Evolutionary conservation across 2,797 vertebrate species (phyloP).

Genomic region (Ara ararauna): DNA sequence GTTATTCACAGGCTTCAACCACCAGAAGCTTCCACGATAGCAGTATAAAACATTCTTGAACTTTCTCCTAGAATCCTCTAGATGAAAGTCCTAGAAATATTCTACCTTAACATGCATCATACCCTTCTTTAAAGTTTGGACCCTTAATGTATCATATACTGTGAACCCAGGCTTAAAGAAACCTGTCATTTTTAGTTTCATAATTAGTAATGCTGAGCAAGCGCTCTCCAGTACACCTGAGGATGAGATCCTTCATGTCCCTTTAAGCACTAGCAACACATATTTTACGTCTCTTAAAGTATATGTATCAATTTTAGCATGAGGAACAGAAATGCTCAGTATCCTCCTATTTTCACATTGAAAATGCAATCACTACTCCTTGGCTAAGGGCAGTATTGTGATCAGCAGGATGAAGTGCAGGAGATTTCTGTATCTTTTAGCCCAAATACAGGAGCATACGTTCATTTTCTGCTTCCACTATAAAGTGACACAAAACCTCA

Average conservation of each 20-base stretch:
- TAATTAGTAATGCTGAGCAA: neutral
- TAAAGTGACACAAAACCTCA: neutral
- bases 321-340: neutral
- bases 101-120: neutral
- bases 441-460: neutral
- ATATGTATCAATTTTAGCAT: rapidly evolving
- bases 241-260: neutral
- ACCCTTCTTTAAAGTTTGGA: neutral
- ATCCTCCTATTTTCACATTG: neutral
- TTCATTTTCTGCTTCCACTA: neutral
- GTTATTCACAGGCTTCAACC: neutral
- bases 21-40: neutral
- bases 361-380: neutral
- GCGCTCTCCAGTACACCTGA: neutral
- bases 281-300: neutral
- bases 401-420: neutral
- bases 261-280: neutral
- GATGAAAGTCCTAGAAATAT: neutral
- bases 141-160: neutral
- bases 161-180: neutral
- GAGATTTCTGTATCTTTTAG: neutral
- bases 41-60: neutral
- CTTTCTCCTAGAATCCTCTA: neutral
- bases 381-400: neutral
- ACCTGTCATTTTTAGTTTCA: neutral